Evolutionary conservation across 1,140 invertebrate genomes (phyloP), one percentile per base, ranked within the genome.

Genomic region (Frieseomelitta varia): DNA sequence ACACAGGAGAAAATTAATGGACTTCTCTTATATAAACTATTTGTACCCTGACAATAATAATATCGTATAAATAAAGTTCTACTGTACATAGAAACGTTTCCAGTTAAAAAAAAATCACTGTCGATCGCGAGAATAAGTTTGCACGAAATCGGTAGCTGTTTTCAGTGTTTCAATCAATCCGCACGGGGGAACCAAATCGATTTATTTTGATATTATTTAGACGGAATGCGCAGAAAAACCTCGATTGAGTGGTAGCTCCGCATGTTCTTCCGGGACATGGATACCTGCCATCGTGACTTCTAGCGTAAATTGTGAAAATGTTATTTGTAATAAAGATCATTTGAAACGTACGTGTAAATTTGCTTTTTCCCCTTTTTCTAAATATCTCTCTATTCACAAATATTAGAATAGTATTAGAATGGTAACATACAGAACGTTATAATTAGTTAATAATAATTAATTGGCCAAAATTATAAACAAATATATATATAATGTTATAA

Each of bases 281-380:
- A 71, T 47, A 88, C 81, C 83, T 85, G 82, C 74, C 83, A 89
- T 87, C 86, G 85, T 88, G 89, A 90, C 88, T 90, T 87, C 65
- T 87, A 84, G 71, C 75, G 12, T 80, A 87, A 87, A 84, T 86
- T 89, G 82, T 88, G 81, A 86, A 84, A 81, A 88, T 82, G 30
- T 88, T 89, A 86, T 90, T 90, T 90, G 80, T 89, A 90, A 89
- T 90, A 88, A 90, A 90, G 65, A 86, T 39, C n/a, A 56, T 17
- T 76, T 15, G 55, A 85, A 85, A 84, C 19, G 14, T 72, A 72
- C 0, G 14, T 0, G 0, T 47, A 15, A 71, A n/a, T n/a, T 4
- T 10, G 2, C 24, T 51, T 2, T 10, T 10, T 47, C 1, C 39
- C 39, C 21, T n/a, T n/a, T 1, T 19, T 0, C 1, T 2, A 2